Base-by-base conservation (phyloP, 2,797 vertebrate species). In the Harpagifer antarcticus region DNA sequence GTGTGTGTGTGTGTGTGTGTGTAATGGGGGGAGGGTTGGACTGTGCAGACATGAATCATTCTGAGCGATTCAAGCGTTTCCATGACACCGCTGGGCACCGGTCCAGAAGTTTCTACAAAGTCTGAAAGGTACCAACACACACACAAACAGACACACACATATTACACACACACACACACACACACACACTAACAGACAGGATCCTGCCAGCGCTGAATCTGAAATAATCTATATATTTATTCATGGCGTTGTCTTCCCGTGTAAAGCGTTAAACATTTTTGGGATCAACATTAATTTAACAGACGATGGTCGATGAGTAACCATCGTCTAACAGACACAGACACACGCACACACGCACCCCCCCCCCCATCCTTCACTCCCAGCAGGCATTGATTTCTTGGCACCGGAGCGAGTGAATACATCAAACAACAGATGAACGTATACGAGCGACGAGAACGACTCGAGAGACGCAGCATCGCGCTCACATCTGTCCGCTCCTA, bases 51-150 rank as follows among this genome's bases (percentile, higher is more conserved):
- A 95, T 97, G 96, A 98, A 98, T 98, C 97, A 97, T 96, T 97
- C 95, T 94, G 95, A 95, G 95, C 93, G 95, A 97, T 96, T 96
- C 96, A 96, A 97, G 96, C 96, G 97, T 99, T 98, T 97, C 97
- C 97, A 98, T 99, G 97, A 98, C 97, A 98, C 97, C 97, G 94
- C 92, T 92, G 96, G 97, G 97, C 97, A 98, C 94, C 87, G 74
- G 94, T 97, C 97, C 97, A 98, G 95, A 95, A 94, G 95, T 96
- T 92, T 91, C 95, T 93, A 94, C 94, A 95, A 96, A 97, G 96
- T 94, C 96, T 96, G 94, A 87, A 93, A 96, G 96, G 96, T 95
- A 96, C 93, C 89, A 88, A 94, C 92, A 94, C 65, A 79, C 73
- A 27, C 27, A 27, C 27, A 27, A 4, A 27, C 27, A 27, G 3